phyloP scores from a whole-genome alignment of 2,113 vertebrate genomes.

The Oncorhynchus keta region DNA sequence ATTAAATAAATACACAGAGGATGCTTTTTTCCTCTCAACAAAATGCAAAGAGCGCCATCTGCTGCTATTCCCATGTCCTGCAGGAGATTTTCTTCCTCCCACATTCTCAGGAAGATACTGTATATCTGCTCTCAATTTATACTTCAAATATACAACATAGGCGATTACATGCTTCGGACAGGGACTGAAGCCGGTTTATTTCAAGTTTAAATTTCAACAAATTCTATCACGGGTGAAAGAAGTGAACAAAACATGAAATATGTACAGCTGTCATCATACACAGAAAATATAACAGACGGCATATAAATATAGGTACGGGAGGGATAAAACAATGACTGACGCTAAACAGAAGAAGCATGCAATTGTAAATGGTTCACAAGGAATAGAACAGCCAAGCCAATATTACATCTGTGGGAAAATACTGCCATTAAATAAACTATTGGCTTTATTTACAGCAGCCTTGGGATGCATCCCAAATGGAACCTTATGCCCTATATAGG shows the following conservation, averaged over 20 bases:
- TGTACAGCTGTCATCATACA: constrained; percentile 90
- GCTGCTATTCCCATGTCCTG: neutral
- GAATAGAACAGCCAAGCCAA: constrained; percentile 53
- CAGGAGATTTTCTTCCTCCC: neutral
- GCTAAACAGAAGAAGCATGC: constrained; percentile 73
- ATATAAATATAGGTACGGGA: constrained; percentile 87
- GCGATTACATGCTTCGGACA: neutral
- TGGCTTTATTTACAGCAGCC: constrained; percentile 45
- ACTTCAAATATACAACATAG: neutral
- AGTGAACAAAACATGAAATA: constrained; percentile 85
- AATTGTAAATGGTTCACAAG: constrained; percentile 70
- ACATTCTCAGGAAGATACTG: neutral
- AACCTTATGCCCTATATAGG: no score
- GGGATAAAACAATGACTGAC: constrained; percentile 79
- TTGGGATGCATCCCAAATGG: neutral
- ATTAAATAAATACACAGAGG: neutral
- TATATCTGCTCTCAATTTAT: neutral
- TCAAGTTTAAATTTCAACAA: constrained; percentile 83
- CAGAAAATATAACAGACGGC: constrained; percentile 66
- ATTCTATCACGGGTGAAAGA: constrained; percentile 89
- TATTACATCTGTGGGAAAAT: constrained; percentile 26
- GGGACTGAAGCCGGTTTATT: constrained; percentile 60
- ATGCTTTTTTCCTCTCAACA: neutral
- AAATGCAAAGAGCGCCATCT: constrained; percentile 13
- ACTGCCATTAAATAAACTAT: constrained; percentile 51